Base-by-base conservation (phyloP, 2,113 vertebrate species). In the Calypte anna region DNA sequence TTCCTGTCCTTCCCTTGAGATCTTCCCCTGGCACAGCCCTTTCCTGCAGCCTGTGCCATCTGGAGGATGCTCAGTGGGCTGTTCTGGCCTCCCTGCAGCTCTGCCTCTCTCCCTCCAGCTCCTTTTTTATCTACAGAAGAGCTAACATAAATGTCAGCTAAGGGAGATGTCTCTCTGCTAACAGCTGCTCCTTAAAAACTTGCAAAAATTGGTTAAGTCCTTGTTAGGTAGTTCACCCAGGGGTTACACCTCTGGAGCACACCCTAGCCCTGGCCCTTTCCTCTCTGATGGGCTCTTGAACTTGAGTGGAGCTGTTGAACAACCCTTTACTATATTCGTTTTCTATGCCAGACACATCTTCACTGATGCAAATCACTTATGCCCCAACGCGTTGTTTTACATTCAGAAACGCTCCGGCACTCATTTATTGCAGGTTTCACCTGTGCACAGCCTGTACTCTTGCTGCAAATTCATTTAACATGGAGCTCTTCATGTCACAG, bases 321-420 rank as follows among this genome's bases (percentile, higher is more conserved):
- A 85, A 19, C 51, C 82, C 58, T 89, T 91, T 59, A 14, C 46
- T 66, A 12, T 30, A 3, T 57, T 51, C 25, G n/a, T 82, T 93
- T 88, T 79, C 91, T 77, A 88, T 73, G 78, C 95, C 55, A 91
- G 90, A 33, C 67, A 44, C 70, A 82, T 92, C 70, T 79, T 68
- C 5, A 8, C 46, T 66, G 78, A 94, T 90, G 94, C 67, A 94
- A 94, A 92, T 93, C 78, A 51, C 59, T 89, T 89, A 54, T 91
- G 84, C 75, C 84, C 93, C 78, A 85, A 90, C 12, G 11, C 82
- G 25, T 77, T 88, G 78, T 88, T 95, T 83, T 91, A 94, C 90
- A 87, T 91, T 91, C 72, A 73, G 20, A 80, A 91, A 73, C 3
- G 1, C 79, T 68, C 46, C 0, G 0, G 79, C 67, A 40, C 78